Evolutionary conservation across 2,113 vertebrate species (phyloP).

Genomic region (Percopsis transmontana): DNA sequence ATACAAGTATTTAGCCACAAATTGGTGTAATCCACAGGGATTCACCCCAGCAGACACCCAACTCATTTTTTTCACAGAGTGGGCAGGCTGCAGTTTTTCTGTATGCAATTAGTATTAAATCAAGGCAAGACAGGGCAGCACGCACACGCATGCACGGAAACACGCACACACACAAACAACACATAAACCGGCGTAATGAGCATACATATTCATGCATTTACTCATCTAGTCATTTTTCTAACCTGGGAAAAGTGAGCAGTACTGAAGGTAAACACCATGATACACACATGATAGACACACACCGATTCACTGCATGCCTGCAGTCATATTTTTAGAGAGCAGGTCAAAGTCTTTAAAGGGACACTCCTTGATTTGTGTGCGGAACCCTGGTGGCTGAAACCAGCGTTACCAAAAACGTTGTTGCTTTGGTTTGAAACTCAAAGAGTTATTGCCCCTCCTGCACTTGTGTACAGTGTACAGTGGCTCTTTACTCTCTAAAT

Average conservation of each 20-base stretch:
- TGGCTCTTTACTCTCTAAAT: too few species aligned
- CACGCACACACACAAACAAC: constrained; percentile 6
- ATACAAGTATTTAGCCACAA: neutral
- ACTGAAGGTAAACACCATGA: neutral
- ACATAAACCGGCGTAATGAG: too few species aligned
- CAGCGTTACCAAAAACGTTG: neutral
- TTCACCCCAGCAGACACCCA: neutral
- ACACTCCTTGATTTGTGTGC: too few species aligned
- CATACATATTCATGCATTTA: neutral
- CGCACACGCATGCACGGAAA: neutral
- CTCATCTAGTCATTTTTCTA: neutral
- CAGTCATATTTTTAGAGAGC: neutral
- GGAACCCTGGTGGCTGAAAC: too few species aligned
- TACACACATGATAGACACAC: neutral
- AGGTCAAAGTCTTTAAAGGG: neutral
- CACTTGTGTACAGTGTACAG: neutral
- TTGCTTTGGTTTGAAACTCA: neutral
- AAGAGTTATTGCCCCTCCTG: too few species aligned
- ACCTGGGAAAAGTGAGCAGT: neutral
- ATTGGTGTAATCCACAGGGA: neutral
- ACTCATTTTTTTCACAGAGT: neutral
- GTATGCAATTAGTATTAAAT: constrained; percentile 7
- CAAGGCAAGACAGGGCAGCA: neutral
- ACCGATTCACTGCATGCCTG: neutral
- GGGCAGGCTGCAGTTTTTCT: neutral